Percentiles rank a stretch among this genome's conserved stretches.
phyloP scores from a whole-genome alignment of 2,113 vertebrate species.

The Phrynosoma blainvillii region DNA sequence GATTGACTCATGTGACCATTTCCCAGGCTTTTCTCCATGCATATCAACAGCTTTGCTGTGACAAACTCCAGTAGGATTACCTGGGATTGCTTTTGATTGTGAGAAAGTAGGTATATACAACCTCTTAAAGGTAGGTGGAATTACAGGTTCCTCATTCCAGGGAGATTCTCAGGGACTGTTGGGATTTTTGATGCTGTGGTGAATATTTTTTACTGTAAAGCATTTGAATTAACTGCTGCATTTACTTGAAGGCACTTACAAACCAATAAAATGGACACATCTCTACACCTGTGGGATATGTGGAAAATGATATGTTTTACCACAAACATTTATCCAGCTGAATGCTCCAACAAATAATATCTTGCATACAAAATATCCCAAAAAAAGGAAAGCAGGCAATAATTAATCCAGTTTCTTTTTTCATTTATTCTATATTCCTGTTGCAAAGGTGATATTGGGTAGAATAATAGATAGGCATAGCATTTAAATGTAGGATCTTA shows the following conservation, averaged over 20 bases:
- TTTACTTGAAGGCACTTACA: background rate
- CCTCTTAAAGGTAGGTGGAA: background rate
- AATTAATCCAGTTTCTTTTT: conserved; percentile 54
- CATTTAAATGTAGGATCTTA: conserved; percentile 53
- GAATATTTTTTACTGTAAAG: background rate
- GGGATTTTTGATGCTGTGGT: background rate
- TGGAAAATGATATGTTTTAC: background rate
- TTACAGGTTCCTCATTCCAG: background rate
- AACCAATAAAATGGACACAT: background rate
- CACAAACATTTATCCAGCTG: background rate
- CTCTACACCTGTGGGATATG: background rate
- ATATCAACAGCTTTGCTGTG: background rate
- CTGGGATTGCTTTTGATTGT: background rate
- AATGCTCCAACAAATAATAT: conserved; percentile 31
- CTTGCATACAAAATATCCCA: conserved; percentile 42
- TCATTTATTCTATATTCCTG: conserved; percentile 54
- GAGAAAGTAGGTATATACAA: background rate
- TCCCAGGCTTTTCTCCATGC: background rate
- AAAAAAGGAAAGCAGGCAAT: background rate
- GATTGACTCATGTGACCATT: background rate
- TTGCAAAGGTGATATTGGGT: conserved; percentile 56
- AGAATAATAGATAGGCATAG: conserved; percentile 40
- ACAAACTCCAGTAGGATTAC: background rate
- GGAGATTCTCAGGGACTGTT: background rate
- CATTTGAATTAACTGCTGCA: background rate